Base-by-base conservation (phyloP, 2,113 vertebrate genomes). In the Oreocharis arfaki region DNA sequence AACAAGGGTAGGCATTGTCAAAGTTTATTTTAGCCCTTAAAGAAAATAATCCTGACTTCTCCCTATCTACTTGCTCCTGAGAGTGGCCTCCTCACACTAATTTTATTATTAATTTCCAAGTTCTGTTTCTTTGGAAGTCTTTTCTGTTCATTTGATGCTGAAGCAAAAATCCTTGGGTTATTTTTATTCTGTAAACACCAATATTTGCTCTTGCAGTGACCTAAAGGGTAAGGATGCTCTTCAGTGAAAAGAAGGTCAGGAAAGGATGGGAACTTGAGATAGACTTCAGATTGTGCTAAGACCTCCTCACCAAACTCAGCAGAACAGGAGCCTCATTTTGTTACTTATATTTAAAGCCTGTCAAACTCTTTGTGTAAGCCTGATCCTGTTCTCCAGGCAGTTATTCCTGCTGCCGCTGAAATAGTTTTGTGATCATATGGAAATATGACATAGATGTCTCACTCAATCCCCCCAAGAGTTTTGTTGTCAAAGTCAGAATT, bases 1-100 rank as follows among this genome's bases (percentile, higher is more conserved):
- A 90, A 92, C 93, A 94, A 94, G 84, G 80, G 68, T 88, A 76
- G 87, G 75, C 84, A 74, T 94, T 95, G 97, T 63, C 28, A 79
- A 39, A 37, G 53, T 87, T 94, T 95, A 65, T 78, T 95, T 96
- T 60, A 28, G 77, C 60, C 52, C 59, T 82, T 11, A 24, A 77
- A 95, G 95, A 89, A 59, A 52, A 47, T 7, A 71, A 60, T 35
- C 41, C 59, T 39, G 52, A 41, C 76, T 89, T 90, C 35, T 91
- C 70, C 60, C 65, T 82, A 55, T 12, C 17, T 6, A 30, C 33
- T 90, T 63, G n/a, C 47, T 89, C 88, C 74, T 7, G 9, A 64
- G 27, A 92, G 52, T 64, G 64, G 70, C 23, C 70, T 82, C 74
- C 32, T 92, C 18, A 10, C 59, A 6, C 63, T 74, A 23, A 52